phyloP scores from a whole-genome alignment of 2,888 invertebrate species.

The Bugula neritina region DNA sequence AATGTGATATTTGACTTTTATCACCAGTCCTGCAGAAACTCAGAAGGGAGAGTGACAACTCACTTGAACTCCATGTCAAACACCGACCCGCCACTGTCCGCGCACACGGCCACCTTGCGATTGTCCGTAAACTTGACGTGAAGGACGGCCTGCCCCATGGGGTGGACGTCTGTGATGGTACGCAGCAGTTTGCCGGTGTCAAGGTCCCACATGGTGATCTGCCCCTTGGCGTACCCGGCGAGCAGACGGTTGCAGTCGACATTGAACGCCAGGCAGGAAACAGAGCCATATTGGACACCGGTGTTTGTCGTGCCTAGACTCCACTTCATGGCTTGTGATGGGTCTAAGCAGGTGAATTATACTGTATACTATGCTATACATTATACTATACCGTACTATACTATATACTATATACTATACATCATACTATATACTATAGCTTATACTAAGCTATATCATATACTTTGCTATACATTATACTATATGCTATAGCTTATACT shows the following conservation, averaged over 20 bases:
- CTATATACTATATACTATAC: no score
- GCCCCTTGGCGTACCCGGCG: conserved; percentile 73
- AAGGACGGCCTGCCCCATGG: conserved; percentile 74
- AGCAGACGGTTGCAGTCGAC: conserved; percentile 77
- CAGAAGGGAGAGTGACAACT: conserved; percentile 33
- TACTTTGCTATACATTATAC: no score
- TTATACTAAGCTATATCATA: no score
- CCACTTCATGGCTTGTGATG: conserved; percentile 75
- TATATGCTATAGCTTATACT: no score
- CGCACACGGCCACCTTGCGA: conserved; percentile 69
- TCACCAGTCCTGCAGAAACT: no score
- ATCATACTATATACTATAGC: no score
- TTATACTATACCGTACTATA: no score
- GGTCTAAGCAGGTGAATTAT: neutral
- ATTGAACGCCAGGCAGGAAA: conserved; percentile 71
- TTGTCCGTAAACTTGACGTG: conserved; percentile 71
- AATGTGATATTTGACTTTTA: no score
- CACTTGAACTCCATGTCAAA: conserved; percentile 82
- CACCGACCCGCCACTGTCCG: conserved; percentile 91
- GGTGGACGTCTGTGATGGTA: conserved; percentile 72
- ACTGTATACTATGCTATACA: no score
- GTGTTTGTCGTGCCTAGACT: conserved; percentile 65
- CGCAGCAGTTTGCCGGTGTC: conserved; percentile 68
- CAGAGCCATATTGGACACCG: conserved; percentile 65
- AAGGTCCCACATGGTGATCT: conserved; percentile 81